Conservation (phyloP, 2,888 invertebrate genomes). For the Eupelmus urozonus region DNA sequence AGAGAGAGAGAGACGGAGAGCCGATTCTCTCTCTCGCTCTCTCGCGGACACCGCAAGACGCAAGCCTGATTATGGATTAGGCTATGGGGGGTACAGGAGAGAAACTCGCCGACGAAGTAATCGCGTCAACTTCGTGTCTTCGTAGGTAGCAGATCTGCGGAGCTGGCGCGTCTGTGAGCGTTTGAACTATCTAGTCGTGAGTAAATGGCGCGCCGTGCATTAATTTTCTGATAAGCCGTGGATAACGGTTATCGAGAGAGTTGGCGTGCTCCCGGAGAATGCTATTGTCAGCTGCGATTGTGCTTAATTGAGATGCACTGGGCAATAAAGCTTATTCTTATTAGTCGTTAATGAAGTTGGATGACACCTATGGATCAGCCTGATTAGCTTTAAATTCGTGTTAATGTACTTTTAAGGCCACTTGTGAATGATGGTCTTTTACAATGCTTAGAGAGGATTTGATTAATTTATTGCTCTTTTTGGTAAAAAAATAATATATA, state of each 20-base stretch:
- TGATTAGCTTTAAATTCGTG: too few relatives aligned
- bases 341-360: constrained; percentile 24
- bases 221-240: constrained; percentile 52
- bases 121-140: constrained; percentile 46
- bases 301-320: constrained; percentile 23
- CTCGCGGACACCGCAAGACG: constrained; percentile 70
- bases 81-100: constrained; percentile 36
- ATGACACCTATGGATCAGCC: too few relatives aligned
- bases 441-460: too few relatives aligned
- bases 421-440: too few relatives aligned
- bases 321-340: constrained; percentile 34
- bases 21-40: not conserved
- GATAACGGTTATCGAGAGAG: not conserved
- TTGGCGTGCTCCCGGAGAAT: not conserved
- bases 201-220: constrained; percentile 32
- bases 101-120: constrained; percentile 15
- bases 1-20: too few relatives aligned
- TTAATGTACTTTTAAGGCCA: too few relatives aligned
- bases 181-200: constrained; percentile 2
- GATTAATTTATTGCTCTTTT: too few relatives aligned
- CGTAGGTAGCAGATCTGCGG: not conserved
- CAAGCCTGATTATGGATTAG: constrained; percentile 69
- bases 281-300: constrained; percentile 39
- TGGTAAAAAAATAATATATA: too few relatives aligned
- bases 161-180: constrained; percentile 14